Evolutionary conservation across 2,888 invertebrate species (phyloP).

Genomic region (Drosophila acutilabella): DNA sequence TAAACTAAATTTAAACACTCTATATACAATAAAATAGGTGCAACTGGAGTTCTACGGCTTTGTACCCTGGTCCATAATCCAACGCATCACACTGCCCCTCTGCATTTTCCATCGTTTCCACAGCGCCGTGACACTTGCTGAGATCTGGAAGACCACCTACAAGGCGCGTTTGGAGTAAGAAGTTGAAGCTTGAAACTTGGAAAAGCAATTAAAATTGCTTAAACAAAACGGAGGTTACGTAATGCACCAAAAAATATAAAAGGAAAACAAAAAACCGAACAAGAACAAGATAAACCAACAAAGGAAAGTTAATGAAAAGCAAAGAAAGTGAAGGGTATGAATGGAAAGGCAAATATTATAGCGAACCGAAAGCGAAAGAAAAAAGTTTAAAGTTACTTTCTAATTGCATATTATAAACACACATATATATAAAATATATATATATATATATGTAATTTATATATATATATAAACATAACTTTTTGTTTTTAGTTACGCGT

Average conservation of each 20-base stretch:
- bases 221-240: conserved; percentile 37
- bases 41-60: conserved; percentile 97
- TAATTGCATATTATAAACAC: conserved; percentile 68
- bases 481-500: conserved; percentile 64
- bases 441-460: conserved; percentile 28
- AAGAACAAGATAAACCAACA: conserved; percentile 16
- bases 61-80: conserved; percentile 96
- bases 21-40: conserved; percentile 84
- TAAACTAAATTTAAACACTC: background rate
- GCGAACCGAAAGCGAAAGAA: conserved; percentile 50
- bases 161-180: conserved; percentile 94
- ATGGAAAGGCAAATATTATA: conserved; percentile 43
- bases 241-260: conserved; percentile 64
- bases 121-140: conserved; percentile 96
- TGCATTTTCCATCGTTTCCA: conserved; percentile 99
- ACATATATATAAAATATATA: conserved; percentile 46
- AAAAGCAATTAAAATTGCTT: conserved; percentile 6
- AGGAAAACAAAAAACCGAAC: conserved; percentile 28
- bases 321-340: conserved; percentile 4
- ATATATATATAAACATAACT: conserved; percentile 40
- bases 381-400: conserved; percentile 71
- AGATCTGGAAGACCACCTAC: conserved; percentile 98
- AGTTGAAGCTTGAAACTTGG: conserved; percentile 7
- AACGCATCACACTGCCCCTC: conserved; percentile 95
- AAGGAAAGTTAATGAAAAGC: conserved; percentile 5